Base-by-base conservation (phyloP, 2,888 invertebrate genomes). In the Cheilosia impressa region DNA sequence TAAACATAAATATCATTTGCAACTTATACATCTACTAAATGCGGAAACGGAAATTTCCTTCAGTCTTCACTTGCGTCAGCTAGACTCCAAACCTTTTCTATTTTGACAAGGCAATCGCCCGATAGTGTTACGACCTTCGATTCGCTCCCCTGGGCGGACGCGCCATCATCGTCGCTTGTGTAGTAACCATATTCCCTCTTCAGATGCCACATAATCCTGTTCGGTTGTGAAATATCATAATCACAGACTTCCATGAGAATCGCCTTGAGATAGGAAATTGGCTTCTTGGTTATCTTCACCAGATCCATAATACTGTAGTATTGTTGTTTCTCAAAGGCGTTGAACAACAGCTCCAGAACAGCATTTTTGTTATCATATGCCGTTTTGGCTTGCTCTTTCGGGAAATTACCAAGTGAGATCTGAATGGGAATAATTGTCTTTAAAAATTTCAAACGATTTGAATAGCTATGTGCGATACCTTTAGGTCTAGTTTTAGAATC, bases 261-360 rank as follows among this genome's bases (percentile, higher is more conserved):
- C 93, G 99, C 99, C 90, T 99, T 99, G 79, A 99, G 93, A 92
- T 99, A 99, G 9, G 97, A 98, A 88, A 98, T 96, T 2, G 99
- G 99, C 90, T 99, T 99, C 89, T 96, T 96, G 0, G 99, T 99
- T 76, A 99, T 97, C 93, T 96, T 95, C 6, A 98, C 96, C 73
- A 99, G 94, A 93, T 99, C 99, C 91, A 97, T 98, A 87, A 98
- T 97, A 92, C 98, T 99, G 92, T 99, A 99, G 94, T 99, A 99
- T 92, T 99, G 99, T 95, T 99, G 99, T 92, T 98, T 98, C 91
- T 99, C 99, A 93, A 99, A 99, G 43, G 99, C 99, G 89, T 97
- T 96, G 94, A 98, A 99, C 69, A 99, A 93, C 95, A 98, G 97
- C 90, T 99, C 98, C 92, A 97, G 94, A 13, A 99, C 98, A 87